Evolutionary conservation across 2,888 invertebrate genomes (phyloP).

Genomic region (Caenorhabditis sp.): DNA sequence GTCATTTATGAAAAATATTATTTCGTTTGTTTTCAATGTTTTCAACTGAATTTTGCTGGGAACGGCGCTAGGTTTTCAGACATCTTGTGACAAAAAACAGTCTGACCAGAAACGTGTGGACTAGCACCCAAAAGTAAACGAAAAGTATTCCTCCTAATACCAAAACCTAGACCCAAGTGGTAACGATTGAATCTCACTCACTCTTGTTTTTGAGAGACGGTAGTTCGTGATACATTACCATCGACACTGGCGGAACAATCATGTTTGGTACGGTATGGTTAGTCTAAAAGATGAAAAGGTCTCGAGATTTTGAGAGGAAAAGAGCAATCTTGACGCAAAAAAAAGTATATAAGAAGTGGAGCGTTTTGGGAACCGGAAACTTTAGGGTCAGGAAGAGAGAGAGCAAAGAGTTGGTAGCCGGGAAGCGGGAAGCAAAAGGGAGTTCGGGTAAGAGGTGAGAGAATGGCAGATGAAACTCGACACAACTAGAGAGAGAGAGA

Average conservation of each 20-base stretch:
- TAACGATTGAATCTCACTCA: too few species aligned
- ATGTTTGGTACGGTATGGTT: slow-evolving; percentile 46
- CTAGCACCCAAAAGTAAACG: too few species aligned
- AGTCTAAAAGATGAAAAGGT: slow-evolving; percentile 14
- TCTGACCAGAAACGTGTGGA: too few species aligned
- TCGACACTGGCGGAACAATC: slow-evolving; percentile 64
- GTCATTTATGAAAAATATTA: slow-evolving; percentile 30
- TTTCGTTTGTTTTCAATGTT: neutral
- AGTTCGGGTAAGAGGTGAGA: slow-evolving; percentile 43
- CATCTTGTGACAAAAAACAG: neutral
- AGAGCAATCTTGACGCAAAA: neutral
- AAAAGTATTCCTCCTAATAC: too few species aligned
- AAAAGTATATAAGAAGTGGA: slow-evolving; percentile 1
- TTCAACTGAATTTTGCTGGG: neutral
- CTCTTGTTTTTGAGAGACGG: slow-evolving; percentile 60
- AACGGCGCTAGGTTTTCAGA: neutral
- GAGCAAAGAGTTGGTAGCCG: slow-evolving; percentile 26
- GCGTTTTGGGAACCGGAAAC: slow-evolving; percentile 21
- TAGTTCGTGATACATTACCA: slow-evolving; percentile 66
- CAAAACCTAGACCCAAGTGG: too few species aligned
- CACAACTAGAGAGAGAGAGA: slow-evolving; percentile 40
- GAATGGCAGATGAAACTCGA: slow-evolving; percentile 44
- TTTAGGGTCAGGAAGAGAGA: slow-evolving; percentile 18
- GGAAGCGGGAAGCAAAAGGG: slow-evolving; percentile 21
- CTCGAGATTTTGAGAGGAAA: neutral